These are phyloP conservation scores for Drosophila mulleri DNA, from an alignment of 2,888 invertebrate genomes.

Conservation along the genomic window DNA sequence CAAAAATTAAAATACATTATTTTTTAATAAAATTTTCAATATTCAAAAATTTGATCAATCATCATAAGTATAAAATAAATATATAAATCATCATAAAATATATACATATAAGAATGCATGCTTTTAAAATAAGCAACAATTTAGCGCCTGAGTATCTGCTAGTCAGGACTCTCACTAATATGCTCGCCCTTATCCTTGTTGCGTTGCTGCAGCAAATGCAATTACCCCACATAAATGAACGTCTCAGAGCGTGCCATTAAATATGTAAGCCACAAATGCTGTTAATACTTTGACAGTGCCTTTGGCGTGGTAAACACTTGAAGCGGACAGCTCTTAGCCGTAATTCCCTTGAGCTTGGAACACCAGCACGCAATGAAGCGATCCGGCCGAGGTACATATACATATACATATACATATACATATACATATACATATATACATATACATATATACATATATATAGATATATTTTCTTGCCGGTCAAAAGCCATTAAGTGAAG, in stretches of 20 bases:
- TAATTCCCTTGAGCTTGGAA: constrained; percentile 31
- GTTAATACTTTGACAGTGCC: constrained; percentile 49
- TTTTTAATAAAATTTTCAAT: too few relatives aligned
- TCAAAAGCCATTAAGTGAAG: constrained; percentile 52
- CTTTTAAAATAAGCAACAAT: too few relatives aligned
- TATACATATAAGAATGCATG: too few relatives aligned
- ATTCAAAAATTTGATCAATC: too few relatives aligned
- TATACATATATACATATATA: too few relatives aligned
- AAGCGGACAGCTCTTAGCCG: constrained; percentile 24
- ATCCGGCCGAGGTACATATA: constrained; percentile 17
- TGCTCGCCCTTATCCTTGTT: background rate
- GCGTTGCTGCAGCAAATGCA: constrained; percentile 55
- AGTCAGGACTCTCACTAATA: background rate
- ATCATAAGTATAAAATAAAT: too few relatives aligned
- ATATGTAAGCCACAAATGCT: constrained; percentile 53
- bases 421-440: background rate
- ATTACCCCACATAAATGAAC: constrained; percentile 60
- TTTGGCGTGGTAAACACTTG: constrained; percentile 24
- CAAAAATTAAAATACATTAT: too few relatives aligned
- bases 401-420: background rate
- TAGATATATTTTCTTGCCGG: constrained; percentile 7
- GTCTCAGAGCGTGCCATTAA: constrained; percentile 53
- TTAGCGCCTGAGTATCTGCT: background rate
- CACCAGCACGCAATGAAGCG: constrained; percentile 45
- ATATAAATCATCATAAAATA: too few relatives aligned